Percentiles rank a stretch among this genome's conserved stretches.
Conservation (phyloP, 2,113 vertebrate species). For the Perccottus glenii region DNA sequence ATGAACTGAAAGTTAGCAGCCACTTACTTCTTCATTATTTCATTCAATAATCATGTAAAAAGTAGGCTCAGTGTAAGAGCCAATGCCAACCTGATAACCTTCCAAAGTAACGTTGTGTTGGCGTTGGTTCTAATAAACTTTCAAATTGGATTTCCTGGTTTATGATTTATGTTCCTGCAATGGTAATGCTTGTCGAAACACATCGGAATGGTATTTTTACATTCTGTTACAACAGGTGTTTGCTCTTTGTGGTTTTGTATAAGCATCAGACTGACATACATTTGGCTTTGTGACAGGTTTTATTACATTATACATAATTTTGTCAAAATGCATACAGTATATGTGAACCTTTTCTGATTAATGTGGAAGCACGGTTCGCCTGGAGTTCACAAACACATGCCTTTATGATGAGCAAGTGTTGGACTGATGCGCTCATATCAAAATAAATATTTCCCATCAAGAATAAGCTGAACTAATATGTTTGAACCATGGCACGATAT, state of each 20-base stretch:
- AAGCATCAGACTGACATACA: not conserved
- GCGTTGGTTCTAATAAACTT: conserved; percentile 13
- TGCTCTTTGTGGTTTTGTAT: not conserved
- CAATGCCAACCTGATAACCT: not conserved
- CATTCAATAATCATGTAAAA: not conserved
- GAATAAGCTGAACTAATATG: conserved; percentile 27
- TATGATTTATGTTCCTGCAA: conserved; percentile 2
- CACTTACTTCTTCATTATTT: too few species aligned
- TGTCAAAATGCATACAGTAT: not conserved
- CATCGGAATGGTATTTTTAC: not conserved
- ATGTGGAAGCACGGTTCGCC: not conserved
- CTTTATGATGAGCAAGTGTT: conserved; percentile 6
- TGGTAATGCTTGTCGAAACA: not conserved
- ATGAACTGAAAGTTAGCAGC: too few species aligned
- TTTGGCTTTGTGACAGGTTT: not conserved
- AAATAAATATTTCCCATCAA: not conserved
- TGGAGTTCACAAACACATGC: not conserved
- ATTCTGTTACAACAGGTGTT: not conserved
- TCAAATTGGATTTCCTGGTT: conserved; percentile 20
- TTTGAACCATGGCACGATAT: conserved; percentile 33
- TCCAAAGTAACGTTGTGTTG: conserved; percentile 3
- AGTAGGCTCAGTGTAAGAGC: not conserved
- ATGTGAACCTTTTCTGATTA: not conserved
- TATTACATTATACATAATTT: not conserved
- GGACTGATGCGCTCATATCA: conserved; percentile 5